Conservation (phyloP, 2,888 invertebrate genomes). For the Dasysyrphus albostriatus region DNA sequence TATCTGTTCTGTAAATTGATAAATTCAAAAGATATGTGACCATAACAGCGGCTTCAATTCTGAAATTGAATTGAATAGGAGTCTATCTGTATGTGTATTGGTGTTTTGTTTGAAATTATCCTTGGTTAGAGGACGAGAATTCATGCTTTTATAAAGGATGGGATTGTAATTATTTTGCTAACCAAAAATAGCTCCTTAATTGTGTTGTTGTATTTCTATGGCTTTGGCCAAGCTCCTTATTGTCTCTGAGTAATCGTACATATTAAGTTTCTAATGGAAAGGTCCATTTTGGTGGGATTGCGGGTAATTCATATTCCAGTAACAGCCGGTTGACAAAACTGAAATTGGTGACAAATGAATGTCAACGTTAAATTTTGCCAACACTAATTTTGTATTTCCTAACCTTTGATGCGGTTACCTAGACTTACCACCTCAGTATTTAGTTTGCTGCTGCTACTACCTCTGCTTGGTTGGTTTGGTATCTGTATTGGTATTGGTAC, state of each 20-base stretch:
- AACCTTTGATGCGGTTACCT: slow-evolving; percentile 70
- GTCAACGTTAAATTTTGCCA: slow-evolving; percentile 66
- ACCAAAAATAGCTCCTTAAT: slow-evolving; percentile 67
- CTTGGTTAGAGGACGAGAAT: neutral
- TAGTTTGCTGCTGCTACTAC: slow-evolving; percentile 11
- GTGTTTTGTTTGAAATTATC: slow-evolving; percentile 41
- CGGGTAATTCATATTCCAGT: slow-evolving; percentile 39
- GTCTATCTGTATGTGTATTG: slow-evolving; percentile 11
- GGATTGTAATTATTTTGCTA: slow-evolving; percentile 55
- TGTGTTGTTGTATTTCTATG: slow-evolving; percentile 11
- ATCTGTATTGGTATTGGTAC: neutral
- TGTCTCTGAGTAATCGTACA: neutral
- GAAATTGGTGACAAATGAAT: slow-evolving; percentile 66
- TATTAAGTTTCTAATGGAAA: neutral
- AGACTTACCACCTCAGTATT: slow-evolving; percentile 13
- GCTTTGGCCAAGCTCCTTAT: slow-evolving; percentile 27
- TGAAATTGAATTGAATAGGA: slow-evolving; percentile 20
- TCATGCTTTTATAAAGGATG: neutral
- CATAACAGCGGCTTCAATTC: slow-evolving; percentile 38
- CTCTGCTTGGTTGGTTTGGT: neutral
- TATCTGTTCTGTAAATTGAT: slow-evolving; percentile 49
- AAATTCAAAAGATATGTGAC: slow-evolving; percentile 40
- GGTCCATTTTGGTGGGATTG: neutral
- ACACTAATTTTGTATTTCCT: slow-evolving; percentile 67
- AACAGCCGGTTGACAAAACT: slow-evolving; percentile 49